Percentiles rank a stretch among this genome's conserved stretches.
These are phyloP conservation scores for Hippocampus abdominalis DNA, from an alignment of 2,113 vertebrate genomes.

Conservation along the genomic window DNA sequence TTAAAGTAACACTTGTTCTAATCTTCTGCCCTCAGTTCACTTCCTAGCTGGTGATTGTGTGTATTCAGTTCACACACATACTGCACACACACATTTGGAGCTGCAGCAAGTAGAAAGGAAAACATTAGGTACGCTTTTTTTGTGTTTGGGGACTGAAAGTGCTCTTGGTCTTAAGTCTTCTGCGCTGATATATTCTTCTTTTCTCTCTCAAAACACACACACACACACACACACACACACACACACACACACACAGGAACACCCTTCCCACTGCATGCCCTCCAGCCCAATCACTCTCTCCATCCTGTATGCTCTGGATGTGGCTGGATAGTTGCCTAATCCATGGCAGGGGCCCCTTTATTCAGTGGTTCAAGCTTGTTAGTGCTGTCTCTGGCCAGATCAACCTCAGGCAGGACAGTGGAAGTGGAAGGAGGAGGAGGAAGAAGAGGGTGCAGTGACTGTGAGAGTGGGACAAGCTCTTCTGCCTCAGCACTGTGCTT, in stretches of 20 bases:
- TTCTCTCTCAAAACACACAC: not conserved
- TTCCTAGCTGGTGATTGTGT: not conserved
- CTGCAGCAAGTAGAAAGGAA: constrained; percentile 2
- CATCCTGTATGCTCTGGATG: constrained; percentile 12
- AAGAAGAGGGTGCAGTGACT: constrained; percentile 22
- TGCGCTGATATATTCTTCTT: not conserved
- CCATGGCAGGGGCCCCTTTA: constrained; percentile 30
- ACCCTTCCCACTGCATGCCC: constrained; percentile 10
- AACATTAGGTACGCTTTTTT: constrained; percentile 13
- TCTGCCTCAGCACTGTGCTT: not conserved
- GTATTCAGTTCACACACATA: not conserved
- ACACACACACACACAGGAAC: not conserved
- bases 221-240: not conserved
- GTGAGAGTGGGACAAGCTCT: constrained; percentile 11
- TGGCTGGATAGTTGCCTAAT: constrained; percentile 49
- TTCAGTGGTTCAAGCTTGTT: constrained; percentile 42
- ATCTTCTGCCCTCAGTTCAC: not conserved
- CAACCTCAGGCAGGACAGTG: constrained; percentile 19
- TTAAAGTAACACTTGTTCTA: too few relatives aligned
- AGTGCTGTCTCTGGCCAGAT: constrained; percentile 62
- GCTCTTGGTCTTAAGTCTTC: not conserved
- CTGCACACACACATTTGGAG: not conserved
- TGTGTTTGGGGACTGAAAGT: constrained; percentile 11
- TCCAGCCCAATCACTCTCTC: constrained; percentile 13
- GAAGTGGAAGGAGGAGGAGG: constrained; percentile 6